A percentile compares a stretch with the other conserved stretches of the same genome.
phyloP scores from a whole-genome alignment of 92 coral and sea anemone species.

The Anthopleura xanthogrammica region DNA sequence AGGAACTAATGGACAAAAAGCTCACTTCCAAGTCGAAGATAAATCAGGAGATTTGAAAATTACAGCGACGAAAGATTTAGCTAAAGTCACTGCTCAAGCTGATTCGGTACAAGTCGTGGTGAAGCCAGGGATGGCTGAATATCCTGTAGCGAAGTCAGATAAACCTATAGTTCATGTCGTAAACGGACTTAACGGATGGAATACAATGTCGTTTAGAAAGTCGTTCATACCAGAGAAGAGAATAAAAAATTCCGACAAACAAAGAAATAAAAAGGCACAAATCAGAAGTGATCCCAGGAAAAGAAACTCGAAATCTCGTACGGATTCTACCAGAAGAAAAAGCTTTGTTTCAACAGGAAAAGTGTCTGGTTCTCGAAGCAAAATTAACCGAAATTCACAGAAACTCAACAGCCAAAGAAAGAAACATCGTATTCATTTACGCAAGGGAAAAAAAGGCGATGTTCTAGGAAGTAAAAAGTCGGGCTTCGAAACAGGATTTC shows the following conservation, averaged over 20 bases:
- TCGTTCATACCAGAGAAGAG: slow-evolving; percentile 12
- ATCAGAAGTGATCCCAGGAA: background rate
- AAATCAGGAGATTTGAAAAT: slow-evolving; percentile 93
- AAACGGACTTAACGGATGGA: slow-evolving; percentile 72
- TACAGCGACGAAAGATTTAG: slow-evolving; percentile 76
- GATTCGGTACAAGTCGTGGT: slow-evolving; percentile 93
- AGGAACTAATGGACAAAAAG: slow-evolving; percentile 87
- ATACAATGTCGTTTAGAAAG: slow-evolving; percentile 47
- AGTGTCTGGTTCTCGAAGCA: background rate
- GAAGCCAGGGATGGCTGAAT: slow-evolving; percentile 92
- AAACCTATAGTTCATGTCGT: slow-evolving; percentile 90
- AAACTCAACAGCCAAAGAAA: background rate
- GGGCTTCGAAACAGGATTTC: slow-evolving; percentile 50
- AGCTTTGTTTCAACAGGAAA: background rate
- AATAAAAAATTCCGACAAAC: background rate
- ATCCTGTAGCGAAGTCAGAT: slow-evolving; percentile 81
- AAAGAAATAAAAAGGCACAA: slow-evolving; percentile 19
- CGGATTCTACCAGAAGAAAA: background rate
- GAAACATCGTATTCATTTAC: background rate
- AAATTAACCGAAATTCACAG: background rate
- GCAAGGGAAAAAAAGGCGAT: background rate
- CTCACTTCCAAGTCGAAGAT: slow-evolving; percentile 96
- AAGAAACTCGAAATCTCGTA: background rate
- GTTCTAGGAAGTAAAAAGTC: slow-evolving; percentile 59
- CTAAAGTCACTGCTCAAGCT: slow-evolving; percentile 87